Evolutionary conservation across 2,888 invertebrate genomes (phyloP).

Genomic region (Platerodrilus igneus): DNA sequence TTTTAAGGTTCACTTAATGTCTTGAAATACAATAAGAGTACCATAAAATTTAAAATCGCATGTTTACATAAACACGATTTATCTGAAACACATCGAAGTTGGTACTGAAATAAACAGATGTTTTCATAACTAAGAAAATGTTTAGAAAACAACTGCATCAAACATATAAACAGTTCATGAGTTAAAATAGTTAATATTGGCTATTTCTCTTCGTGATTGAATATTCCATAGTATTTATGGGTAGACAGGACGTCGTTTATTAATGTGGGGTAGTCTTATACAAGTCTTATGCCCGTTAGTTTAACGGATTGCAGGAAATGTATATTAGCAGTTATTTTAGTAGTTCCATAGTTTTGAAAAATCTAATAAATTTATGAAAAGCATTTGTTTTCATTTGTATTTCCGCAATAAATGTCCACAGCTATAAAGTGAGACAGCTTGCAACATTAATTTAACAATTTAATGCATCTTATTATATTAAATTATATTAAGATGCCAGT

Average conservation of each 20-base stretch:
- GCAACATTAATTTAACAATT: too few species aligned
- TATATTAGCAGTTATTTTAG: conserved; percentile 5
- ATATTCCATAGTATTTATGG: too few species aligned
- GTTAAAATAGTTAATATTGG: conserved; percentile 27
- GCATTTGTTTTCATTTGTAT: too few species aligned
- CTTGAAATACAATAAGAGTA: neutral
- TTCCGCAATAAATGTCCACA: too few species aligned
- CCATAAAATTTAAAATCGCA: neutral
- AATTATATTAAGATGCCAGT: too few species aligned
- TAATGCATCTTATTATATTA: too few species aligned
- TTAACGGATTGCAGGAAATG: conserved; percentile 2
- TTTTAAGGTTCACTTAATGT: too few species aligned
- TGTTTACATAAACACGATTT: conserved; percentile 10
- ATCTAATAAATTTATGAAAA: too few species aligned
- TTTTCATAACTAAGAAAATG: conserved; percentile 23
- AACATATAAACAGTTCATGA: conserved; percentile 21
- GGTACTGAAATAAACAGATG: conserved; percentile 17
- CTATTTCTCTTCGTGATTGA: conserved; percentile 24
- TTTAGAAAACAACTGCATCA: conserved; percentile 24
- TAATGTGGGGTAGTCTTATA: conserved; percentile 27
- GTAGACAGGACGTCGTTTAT: too few species aligned
- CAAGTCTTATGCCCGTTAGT: conserved; percentile 2
- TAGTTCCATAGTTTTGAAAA: too few species aligned
- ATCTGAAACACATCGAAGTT: conserved; percentile 15
- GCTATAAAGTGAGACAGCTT: too few species aligned